A percentile compares a stretch with the other conserved stretches of the same genome.
Conservation (phyloP, 2,797 vertebrate species). For the Microhierax caerulescens region DNA sequence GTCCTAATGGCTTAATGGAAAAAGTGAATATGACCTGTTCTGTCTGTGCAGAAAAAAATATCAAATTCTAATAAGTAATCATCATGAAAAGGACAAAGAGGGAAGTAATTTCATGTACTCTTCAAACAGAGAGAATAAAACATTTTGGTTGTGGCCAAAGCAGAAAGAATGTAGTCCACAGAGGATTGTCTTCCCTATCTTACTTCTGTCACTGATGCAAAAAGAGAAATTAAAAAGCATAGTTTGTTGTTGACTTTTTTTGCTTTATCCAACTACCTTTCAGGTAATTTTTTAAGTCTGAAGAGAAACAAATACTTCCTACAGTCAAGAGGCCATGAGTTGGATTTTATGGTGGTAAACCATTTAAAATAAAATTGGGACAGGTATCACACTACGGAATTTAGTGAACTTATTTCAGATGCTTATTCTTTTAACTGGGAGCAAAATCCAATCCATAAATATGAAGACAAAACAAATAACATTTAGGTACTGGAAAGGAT, state of each 20-base stretch:
- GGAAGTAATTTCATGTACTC: neutral
- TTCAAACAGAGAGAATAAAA: neutral
- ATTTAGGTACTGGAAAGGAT: neutral
- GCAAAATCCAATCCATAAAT: neutral
- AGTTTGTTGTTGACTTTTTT: neutral
- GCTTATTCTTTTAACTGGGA: neutral
- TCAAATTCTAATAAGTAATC: neutral
- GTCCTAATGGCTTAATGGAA: neutral
- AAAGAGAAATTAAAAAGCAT: neutral
- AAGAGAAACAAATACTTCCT: constrained; percentile 1
- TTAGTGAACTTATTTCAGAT: constrained; percentile 13
- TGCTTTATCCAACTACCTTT: neutral
- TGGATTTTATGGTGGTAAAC: neutral
- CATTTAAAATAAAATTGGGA: too few species aligned
- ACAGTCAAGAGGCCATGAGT: neutral
- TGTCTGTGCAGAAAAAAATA: neutral
- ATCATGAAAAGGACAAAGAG: neutral
- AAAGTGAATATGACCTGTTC: neutral
- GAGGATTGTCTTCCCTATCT: neutral
- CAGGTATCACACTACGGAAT: neutral
- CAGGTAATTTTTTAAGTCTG: neutral
- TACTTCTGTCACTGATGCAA: neutral
- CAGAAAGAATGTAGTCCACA: neutral
- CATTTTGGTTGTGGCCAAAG: neutral
- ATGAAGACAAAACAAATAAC: neutral